Percentiles rank a stretch among this genome's conserved stretches.
Conservation (phyloP, 2,113 vertebrate genomes). For the Brachionichthys hirsutus region DNA sequence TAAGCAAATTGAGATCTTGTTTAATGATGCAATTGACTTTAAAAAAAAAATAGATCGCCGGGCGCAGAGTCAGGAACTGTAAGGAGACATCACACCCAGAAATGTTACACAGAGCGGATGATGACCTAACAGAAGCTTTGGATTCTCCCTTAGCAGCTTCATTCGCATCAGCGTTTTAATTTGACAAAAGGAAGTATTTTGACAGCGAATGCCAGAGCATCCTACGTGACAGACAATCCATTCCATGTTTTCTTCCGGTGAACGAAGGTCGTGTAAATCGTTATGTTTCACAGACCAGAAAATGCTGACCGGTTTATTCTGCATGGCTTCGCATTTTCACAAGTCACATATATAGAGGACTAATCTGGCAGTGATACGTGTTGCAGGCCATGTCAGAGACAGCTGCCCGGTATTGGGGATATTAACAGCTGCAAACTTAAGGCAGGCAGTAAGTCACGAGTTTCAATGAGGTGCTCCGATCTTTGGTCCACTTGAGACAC, state of each 20-base stretch:
- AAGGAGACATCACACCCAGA: slow-evolving; percentile 31
- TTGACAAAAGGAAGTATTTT: slow-evolving; percentile 16
- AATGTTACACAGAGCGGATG: slow-evolving; percentile 20
- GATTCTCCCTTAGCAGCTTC: slow-evolving; percentile 5
- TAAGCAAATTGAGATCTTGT: slow-evolving; percentile 40
- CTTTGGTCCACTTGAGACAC: slow-evolving; percentile 34
- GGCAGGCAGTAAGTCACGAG: slow-evolving; percentile 52
- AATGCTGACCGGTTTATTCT: slow-evolving; percentile 33
- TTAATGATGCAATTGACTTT: slow-evolving; percentile 39
- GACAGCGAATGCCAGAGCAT: slow-evolving; percentile 1
- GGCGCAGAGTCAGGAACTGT: slow-evolving; percentile 17
- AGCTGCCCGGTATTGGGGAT: slow-evolving; percentile 65
- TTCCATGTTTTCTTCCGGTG: slow-evolving; percentile 2
- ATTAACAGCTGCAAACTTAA: slow-evolving; percentile 71
- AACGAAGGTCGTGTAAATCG: slow-evolving; percentile 9
- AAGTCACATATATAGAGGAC: slow-evolving; percentile 22
- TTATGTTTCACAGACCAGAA: slow-evolving; percentile 27
- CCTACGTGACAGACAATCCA: neutral
- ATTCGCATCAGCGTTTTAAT: slow-evolving; percentile 31
- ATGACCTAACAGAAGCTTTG: slow-evolving; percentile 38
- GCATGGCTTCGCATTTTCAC: slow-evolving; percentile 25
- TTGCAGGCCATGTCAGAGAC: slow-evolving; percentile 38
- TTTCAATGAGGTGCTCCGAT: slow-evolving; percentile 49
- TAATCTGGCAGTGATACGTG: slow-evolving; percentile 56
- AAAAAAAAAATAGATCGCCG: slow-evolving; percentile 29